phyloP scores from a whole-genome alignment of 2,797 vertebrate genomes.

The Epinephelus awoara region DNA sequence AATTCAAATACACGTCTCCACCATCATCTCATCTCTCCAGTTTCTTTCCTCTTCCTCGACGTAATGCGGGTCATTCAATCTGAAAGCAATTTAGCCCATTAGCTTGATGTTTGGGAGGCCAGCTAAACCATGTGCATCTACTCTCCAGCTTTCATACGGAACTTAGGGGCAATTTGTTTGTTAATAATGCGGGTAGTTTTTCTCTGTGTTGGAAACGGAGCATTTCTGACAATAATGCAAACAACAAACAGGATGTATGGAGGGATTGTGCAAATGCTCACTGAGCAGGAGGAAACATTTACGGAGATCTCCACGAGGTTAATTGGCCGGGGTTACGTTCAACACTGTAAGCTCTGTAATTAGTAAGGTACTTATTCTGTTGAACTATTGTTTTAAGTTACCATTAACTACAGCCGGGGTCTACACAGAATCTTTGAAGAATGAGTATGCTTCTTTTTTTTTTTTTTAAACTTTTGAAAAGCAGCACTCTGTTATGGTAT shows the following conservation, averaged over 20 bases:
- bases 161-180: slow-evolving; percentile 70
- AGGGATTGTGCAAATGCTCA: slow-evolving; percentile 59
- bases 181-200: slow-evolving; percentile 67
- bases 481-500: background rate
- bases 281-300: slow-evolving; percentile 74
- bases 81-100: slow-evolving; percentile 82
- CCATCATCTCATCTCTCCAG: slow-evolving; percentile 58
- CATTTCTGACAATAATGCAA: slow-evolving; percentile 72
- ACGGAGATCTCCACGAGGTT: slow-evolving; percentile 69
- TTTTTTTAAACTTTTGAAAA: background rate
- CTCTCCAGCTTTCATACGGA: slow-evolving; percentile 55
- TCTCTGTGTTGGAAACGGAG: slow-evolving; percentile 57
- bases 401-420: slow-evolving; percentile 40
- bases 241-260: slow-evolving; percentile 72
- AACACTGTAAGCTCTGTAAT: slow-evolving; percentile 69
- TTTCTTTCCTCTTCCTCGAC: slow-evolving; percentile 66
- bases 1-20: slow-evolving; percentile 51
- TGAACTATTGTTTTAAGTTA: slow-evolving; percentile 64
- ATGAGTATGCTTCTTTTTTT: background rate
- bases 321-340: slow-evolving; percentile 70
- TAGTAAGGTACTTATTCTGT: slow-evolving; percentile 65
- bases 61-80: slow-evolving; percentile 68
- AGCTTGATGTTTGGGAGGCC: slow-evolving; percentile 67
- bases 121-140: slow-evolving; percentile 61
- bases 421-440: slow-evolving; percentile 34